Evolutionary conservation across 2,888 invertebrate genomes (phyloP), one percentile per base, ranked within the genome.

Genomic region (Leptopilina syphax): DNA sequence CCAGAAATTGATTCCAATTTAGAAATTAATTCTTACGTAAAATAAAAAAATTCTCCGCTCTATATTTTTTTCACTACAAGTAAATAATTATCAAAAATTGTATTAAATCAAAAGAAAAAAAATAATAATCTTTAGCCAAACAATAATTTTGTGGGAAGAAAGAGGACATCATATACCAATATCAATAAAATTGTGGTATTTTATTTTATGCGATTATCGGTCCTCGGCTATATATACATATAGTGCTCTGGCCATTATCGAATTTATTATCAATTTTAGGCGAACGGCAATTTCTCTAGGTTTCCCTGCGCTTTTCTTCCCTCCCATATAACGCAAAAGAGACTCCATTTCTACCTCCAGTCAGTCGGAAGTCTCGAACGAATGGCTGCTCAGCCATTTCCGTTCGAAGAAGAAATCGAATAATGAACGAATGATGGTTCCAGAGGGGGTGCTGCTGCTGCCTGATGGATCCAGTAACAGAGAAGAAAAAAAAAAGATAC

Each of bases 371-470:
- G 89, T 91, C 89, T 91, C 89, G 89, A 82, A 85, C 91, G 91
- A 91, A 91, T 91, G 91, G 89, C 88, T 91, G 90, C 89, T 91
- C 91, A 91, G 88, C 91, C 91, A 91, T 92, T 91, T 91, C 91
- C 91, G 91, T 85, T 86, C 87, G 87, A 84, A 79, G 86, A 87
- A 88, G 89, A 88, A 88, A 88, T 88, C 87, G 86, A 73, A 73
- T 63, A 88, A 88, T 90, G 86, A 88, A 84, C 82, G 87, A 87
- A 87, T 81, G 87, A 87, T 86, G 85, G 85, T 84, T 84, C 81
- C 34, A 10, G 8, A 44, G 50, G 50, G 57, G 70, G 54, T 70
- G 73, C n/a, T 73, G 34, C 34, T 34, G 34, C 34, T 34, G 34
- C 34, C 34, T 34, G 57, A 57, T 83, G 82, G 81, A 81, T 82